Evolutionary conservation across 2,113 vertebrate species (phyloP), one percentile per base, ranked within the genome.

Genomic region (Numida meleagris): DNA sequence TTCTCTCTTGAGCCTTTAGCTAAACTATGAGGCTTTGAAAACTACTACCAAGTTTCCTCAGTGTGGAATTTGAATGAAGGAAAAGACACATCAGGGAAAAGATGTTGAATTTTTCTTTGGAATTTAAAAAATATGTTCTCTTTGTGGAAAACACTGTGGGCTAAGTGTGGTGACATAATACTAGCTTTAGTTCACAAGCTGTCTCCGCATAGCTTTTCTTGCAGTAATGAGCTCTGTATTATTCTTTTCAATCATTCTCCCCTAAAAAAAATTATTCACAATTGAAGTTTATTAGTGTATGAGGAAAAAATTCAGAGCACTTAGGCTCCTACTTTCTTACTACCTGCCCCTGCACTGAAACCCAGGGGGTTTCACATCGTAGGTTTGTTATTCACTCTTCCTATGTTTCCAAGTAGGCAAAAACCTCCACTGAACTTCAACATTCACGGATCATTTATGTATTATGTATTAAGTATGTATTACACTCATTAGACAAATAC

Each of bases 11-110:
- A 92, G 84, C 40, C 45, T 84, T 87, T 71, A 78, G 59, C 82
- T 82, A 80, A 93, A 94, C 50, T 81, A 25, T 57, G 59, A 91
- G 46, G 20, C 75, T 83, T 87, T 89, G 42, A 90, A 93, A 77
- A 48, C 17, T n/a, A 73, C 21, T 74, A 67, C 33, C 27, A 66
- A 62, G 33, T 76, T 95, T 83, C 59, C 53, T 58, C 12, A 59
- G 51, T 31, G 17, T 21, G 79, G 74, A 85, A 94, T 89, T 45
- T 76, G 45, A 92, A 91, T 90, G 50, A 93, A 90, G 27, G 13
- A 13, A 70, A 91, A 86, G 12, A 10, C 33, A 43, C 29, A 43
- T 62, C 43, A 46, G 58, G 61, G 36, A 92, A 94, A 94, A 87
- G 15, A 29, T 14, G 68, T 2, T 40, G 12, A 36, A 3, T 48